Evolutionary conservation across 1,140 invertebrate genomes (phyloP).

Genomic region (Camponotus pennsylvanicus): DNA sequence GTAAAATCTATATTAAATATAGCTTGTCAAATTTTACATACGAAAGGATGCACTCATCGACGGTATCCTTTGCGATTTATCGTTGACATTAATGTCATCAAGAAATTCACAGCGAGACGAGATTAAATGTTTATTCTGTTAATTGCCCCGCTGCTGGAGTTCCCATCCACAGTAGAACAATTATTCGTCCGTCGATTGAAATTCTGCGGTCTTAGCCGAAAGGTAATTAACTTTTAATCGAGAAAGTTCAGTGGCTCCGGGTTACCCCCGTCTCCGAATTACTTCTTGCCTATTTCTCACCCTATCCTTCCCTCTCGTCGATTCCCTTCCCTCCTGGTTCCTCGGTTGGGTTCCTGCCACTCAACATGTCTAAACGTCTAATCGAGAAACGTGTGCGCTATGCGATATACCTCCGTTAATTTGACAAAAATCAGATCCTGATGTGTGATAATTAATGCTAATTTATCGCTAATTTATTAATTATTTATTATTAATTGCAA

Average conservation of each 20-base stretch:
- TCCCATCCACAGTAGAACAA: constrained; percentile 74
- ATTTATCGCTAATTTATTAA: too few species aligned
- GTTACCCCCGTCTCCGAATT: constrained; percentile 70
- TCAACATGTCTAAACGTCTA: constrained; percentile 76
- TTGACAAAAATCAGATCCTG: too few species aligned
- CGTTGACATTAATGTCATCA: constrained; percentile 51
- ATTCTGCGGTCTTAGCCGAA: constrained; percentile 81
- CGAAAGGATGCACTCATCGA: not conserved
- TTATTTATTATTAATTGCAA: too few species aligned
- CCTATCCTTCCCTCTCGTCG: constrained; percentile 66
- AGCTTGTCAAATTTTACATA: not conserved
- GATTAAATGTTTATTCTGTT: constrained; percentile 74
- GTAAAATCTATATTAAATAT: not conserved
- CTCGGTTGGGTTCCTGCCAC: constrained; percentile 64
- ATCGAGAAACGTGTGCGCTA: constrained; percentile 62
- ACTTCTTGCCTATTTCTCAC: constrained; percentile 70
- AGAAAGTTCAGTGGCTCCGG: constrained; percentile 79
- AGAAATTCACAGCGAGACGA: constrained; percentile 51
- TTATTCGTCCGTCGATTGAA: constrained; percentile 82
- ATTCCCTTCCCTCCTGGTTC: constrained; percentile 58
- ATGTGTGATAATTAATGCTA: too few species aligned
- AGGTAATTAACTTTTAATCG: constrained; percentile 84
- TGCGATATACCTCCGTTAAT: constrained; percentile 33
- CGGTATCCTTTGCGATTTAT: constrained; percentile 23
- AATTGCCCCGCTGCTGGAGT: constrained; percentile 67